Conservation (phyloP, 2,888 invertebrate genomes). For the Eristalis pertinax region DNA sequence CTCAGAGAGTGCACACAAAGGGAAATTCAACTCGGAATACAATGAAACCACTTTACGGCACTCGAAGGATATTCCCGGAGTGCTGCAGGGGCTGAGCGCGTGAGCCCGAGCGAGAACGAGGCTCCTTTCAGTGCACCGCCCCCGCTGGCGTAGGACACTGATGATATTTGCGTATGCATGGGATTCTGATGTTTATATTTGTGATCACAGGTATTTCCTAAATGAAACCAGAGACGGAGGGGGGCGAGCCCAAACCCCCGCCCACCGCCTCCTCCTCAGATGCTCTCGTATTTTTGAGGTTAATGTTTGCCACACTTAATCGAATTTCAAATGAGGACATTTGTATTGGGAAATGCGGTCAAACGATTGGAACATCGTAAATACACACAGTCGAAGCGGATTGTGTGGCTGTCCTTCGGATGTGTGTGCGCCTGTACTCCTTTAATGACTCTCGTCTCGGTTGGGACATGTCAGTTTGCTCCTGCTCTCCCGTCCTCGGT, state of each 20-base stretch:
- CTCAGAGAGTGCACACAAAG: conserved; percentile 38
- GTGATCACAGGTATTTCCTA: conserved; percentile 60
- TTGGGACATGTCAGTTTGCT: not conserved
- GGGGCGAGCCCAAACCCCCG: not conserved
- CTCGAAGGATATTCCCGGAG: conserved; percentile 22
- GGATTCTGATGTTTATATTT: conserved; percentile 56
- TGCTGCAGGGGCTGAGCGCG: not conserved
- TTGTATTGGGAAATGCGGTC: conserved; percentile 64
- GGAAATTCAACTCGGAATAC: conserved; percentile 53
- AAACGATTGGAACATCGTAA: conserved; percentile 59
- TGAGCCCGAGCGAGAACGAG: not conserved
- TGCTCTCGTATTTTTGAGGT: conserved; percentile 63
- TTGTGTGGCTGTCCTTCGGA: conserved; percentile 35
- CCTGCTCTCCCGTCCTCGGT: not conserved
- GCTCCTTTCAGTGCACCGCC: too few species aligned
- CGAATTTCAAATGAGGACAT: conserved; percentile 69
- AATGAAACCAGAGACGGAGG: conserved; percentile 46
- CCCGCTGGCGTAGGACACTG: not conserved
- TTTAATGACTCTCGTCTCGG: conserved; percentile 51
- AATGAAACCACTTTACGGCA: conserved; percentile 46
- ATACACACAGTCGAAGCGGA: conserved; percentile 48
- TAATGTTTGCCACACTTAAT: conserved; percentile 70
- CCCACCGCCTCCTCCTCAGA: not conserved
- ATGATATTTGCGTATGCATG: conserved; percentile 62
- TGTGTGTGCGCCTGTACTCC: conserved; percentile 10